These are phyloP conservation scores for Drosophila quadrilineata DNA, from an alignment of 1,140 invertebrate genomes.

Conservation along the genomic window DNA sequence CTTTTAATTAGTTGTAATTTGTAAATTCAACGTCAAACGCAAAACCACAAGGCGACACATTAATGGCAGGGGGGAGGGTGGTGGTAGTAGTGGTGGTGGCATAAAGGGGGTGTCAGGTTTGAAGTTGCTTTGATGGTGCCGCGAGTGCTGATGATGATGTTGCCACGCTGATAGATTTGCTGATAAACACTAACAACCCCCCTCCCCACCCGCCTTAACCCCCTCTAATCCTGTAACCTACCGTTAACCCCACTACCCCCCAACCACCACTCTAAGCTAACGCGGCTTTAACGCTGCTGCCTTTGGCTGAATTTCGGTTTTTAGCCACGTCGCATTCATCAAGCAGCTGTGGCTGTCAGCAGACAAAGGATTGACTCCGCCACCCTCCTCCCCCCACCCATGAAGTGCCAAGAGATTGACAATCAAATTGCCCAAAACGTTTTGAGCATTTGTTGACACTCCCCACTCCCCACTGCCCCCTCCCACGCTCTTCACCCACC, in stretches of 20 bases:
- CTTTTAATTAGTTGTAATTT: constrained; percentile 80
- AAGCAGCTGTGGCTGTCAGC: constrained; percentile 65
- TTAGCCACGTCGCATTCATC: constrained; percentile 70
- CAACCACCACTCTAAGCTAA: too few species aligned
- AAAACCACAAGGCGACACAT: constrained; percentile 54
- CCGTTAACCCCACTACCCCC: too few species aligned
- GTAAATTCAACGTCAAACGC: constrained; percentile 73
- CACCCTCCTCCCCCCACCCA: not conserved
- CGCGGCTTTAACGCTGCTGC: constrained; percentile 46
- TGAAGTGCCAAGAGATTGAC: constrained; percentile 16
- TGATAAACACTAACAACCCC: constrained; percentile 44
- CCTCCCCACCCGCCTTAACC: not conserved
- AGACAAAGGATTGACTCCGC: constrained; percentile 43
- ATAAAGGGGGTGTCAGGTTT: not conserved
- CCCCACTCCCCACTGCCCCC: not conserved
- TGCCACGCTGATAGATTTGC: constrained; percentile 69
- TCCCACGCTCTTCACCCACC: not conserved
- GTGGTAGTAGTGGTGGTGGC: not conserved
- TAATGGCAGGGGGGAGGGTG: not conserved
- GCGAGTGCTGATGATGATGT: constrained; percentile 46
- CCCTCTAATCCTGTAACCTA: constrained; percentile 1
- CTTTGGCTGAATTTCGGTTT: constrained; percentile 32
- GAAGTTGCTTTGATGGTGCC: constrained; percentile 58
- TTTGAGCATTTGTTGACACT: constrained; percentile 42
- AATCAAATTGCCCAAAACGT: constrained; percentile 51